Evolutionary conservation across 2,797 vertebrate species (phyloP).

Genomic region (Malacoraja senta): DNA sequence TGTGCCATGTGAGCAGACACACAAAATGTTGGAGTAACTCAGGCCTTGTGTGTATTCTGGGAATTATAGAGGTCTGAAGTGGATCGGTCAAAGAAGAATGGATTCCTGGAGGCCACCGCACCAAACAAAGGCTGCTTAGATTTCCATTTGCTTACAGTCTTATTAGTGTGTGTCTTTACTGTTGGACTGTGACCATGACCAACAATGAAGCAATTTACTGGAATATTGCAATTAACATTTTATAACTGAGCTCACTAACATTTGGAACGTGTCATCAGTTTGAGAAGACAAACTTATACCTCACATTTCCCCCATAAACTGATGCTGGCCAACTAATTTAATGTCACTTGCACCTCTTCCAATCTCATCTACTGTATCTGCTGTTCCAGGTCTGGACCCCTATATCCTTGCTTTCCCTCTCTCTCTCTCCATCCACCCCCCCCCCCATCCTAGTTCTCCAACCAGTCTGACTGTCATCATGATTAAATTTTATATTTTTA

Average conservation of each 20-base stretch:
- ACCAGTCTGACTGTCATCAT: too few relatives aligned
- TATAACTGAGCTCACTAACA: not conserved
- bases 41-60: not conserved
- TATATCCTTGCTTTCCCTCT: too few relatives aligned
- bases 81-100: not conserved
- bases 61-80: not conserved
- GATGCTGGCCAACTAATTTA: not conserved
- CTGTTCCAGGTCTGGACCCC: too few relatives aligned
- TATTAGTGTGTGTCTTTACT: not conserved
- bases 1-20: not conserved
- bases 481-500: too few relatives aligned
- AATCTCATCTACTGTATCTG: too few relatives aligned
- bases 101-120: too few relatives aligned
- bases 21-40: too few relatives aligned
- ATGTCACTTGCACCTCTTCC: too few relatives aligned
- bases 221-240: not conserved
- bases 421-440: too few relatives aligned
- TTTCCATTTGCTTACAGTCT: not conserved
- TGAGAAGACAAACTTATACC: not conserved
- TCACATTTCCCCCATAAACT: not conserved
- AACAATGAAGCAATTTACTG: not conserved
- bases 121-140: not conserved
- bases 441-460: too few relatives aligned
- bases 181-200: not conserved
- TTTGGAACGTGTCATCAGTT: not conserved